Conservation (phyloP, 2,113 vertebrate genomes). For the Otolemur garnettii region DNA sequence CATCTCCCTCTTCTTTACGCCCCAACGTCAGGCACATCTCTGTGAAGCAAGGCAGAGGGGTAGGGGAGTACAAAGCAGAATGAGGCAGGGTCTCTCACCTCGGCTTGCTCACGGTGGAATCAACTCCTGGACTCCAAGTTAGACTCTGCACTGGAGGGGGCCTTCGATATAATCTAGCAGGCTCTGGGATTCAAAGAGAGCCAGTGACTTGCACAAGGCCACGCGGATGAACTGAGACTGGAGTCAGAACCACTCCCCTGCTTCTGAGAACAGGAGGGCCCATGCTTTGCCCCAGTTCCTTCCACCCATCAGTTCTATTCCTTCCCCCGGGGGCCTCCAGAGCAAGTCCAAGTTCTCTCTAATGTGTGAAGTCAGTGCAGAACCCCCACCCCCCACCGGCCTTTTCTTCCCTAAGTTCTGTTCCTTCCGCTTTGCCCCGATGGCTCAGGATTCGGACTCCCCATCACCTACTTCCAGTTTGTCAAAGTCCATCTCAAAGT, state of each 20-base stretch:
- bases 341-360: background rate
- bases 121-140: background rate
- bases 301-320: background rate
- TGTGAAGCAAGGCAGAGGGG: background rate
- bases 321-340: background rate
- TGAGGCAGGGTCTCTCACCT: background rate
- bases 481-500: background rate
- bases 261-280: background rate
- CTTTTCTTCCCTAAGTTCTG: background rate
- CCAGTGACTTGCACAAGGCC: background rate
- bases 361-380: background rate
- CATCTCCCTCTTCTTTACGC: background rate
- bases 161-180: background rate
- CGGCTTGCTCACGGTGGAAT: background rate
- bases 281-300: background rate
- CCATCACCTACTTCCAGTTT: background rate
- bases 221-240: background rate
- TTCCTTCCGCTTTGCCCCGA: background rate
- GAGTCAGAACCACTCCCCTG: background rate
- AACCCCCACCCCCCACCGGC: background rate
- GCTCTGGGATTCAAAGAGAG: background rate
- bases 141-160: background rate
- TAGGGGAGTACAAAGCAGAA: background rate
- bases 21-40: background rate
- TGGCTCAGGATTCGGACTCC: background rate